phyloP scores from a whole-genome alignment of 2,888 invertebrate species.

The Notocelia uddmanniana region DNA sequence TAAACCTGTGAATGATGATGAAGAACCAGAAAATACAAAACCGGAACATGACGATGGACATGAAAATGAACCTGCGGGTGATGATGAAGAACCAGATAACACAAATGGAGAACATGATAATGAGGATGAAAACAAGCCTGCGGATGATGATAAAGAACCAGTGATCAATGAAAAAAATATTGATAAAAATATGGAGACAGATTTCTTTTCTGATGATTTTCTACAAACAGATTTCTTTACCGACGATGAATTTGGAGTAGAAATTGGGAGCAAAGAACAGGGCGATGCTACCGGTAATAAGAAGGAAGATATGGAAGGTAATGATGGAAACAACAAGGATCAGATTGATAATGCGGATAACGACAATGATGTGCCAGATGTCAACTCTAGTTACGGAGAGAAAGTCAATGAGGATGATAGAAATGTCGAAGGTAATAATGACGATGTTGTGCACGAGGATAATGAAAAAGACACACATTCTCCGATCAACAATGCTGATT shows the following conservation, averaged over 20 bases:
- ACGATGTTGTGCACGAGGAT: neutral
- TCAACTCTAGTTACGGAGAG: neutral
- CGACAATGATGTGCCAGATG: neutral
- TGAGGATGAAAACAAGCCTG: neutral
- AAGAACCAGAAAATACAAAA: neutral
- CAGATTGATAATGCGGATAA: neutral
- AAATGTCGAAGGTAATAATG: neutral
- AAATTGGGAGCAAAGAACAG: neutral
- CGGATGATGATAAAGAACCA: neutral
- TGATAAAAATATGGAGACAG: no score
- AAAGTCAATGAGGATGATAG: neutral
- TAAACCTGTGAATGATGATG: neutral
- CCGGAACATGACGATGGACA: neutral
- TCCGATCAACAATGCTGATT: neutral
- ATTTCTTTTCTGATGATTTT: neutral
- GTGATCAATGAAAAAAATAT: no score
- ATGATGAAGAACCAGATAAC: neutral
- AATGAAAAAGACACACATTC: neutral
- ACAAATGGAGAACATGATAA: no score
- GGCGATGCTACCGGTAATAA: neutral
- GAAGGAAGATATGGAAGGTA: no score
- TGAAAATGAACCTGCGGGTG: neutral
- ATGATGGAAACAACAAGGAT: neutral
- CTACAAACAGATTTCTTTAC: conserved; percentile 16
- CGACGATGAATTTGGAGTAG: neutral